These are phyloP conservation scores for Drosophila virilis DNA, from an alignment of 1,140 invertebrate genomes.

Conservation along the genomic window DNA sequence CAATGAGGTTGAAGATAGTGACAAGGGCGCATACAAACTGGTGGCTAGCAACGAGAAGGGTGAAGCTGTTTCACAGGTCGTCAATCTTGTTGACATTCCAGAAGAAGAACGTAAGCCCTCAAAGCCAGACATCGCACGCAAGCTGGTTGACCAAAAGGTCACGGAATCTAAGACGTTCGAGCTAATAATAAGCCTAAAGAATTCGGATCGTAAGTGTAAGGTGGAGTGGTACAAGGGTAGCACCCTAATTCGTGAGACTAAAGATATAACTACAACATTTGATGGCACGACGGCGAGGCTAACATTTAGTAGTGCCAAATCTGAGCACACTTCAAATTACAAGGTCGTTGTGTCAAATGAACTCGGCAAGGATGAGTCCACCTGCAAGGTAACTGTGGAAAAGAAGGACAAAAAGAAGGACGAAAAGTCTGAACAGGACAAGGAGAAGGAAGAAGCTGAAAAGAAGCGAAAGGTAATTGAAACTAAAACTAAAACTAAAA, in stretches of 20 bases:
- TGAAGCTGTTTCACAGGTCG: conserved; percentile 94
- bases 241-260: conserved; percentile 89
- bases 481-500: conserved; percentile 1
- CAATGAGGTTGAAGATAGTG: conserved; percentile 89
- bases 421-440: conserved; percentile 70
- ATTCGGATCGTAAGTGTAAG: conserved; percentile 90
- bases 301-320: conserved; percentile 89
- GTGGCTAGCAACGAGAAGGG: conserved; percentile 97
- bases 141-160: conserved; percentile 88
- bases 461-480: conserved; percentile 75
- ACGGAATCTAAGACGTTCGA: conserved; percentile 92
- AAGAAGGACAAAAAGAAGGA: conserved; percentile 79
- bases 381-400: conserved; percentile 89
- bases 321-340: conserved; percentile 90
- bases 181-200: conserved; percentile 89
- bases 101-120: conserved; percentile 84
- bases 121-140: conserved; percentile 90
- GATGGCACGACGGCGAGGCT: conserved; percentile 92
- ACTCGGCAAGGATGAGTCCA: conserved; percentile 92
- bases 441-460: conserved; percentile 79
- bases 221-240: conserved; percentile 95
- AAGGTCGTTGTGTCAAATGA: conserved; percentile 93
- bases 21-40: conserved; percentile 95
- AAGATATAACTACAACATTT: conserved; percentile 89
- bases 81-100: conserved; percentile 93